Evolutionary conservation across 1,140 invertebrate species (phyloP).

Genomic region (Cephus cinctus): DNA sequence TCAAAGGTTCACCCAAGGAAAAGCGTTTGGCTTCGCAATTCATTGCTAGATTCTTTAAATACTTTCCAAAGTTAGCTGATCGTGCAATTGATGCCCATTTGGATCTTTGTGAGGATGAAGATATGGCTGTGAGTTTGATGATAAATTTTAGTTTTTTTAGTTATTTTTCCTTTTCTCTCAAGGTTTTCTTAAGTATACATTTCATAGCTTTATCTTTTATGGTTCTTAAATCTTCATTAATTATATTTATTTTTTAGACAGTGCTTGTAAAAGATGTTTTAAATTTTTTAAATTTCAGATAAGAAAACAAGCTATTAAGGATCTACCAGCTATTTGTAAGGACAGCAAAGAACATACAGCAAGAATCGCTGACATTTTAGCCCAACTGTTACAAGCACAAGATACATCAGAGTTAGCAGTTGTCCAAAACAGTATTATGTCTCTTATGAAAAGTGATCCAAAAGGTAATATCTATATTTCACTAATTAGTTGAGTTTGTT

Average conservation of each 20-base stretch:
- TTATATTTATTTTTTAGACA: background rate
- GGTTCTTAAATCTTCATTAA: background rate
- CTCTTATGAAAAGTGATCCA: slow-evolving; percentile 64
- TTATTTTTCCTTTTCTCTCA: slow-evolving; percentile 12
- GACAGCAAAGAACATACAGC: slow-evolving; percentile 79
- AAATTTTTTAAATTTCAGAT: slow-evolving; percentile 63
- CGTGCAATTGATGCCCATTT: slow-evolving; percentile 89
- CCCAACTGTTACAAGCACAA: slow-evolving; percentile 85
- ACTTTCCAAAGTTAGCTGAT: slow-evolving; percentile 82
- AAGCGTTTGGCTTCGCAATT: slow-evolving; percentile 93
- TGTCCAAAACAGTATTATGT: slow-evolving; percentile 71
- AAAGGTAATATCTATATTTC: slow-evolving; percentile 52
- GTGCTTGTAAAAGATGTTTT: background rate
- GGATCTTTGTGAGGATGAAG: slow-evolving; percentile 95
- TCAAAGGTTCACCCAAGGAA: slow-evolving; percentile 83
- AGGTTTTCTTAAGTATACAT: slow-evolving; percentile 1
- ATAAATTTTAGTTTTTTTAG: slow-evolving; percentile 13
- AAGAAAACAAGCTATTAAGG: slow-evolving; percentile 93
- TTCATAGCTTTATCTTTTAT: background rate
- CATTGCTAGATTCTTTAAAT: slow-evolving; percentile 91
- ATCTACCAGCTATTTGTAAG: slow-evolving; percentile 85
- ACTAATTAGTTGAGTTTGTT: background rate
- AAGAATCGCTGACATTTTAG: slow-evolving; percentile 89
- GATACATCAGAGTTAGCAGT: slow-evolving; percentile 77
- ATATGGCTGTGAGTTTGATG: slow-evolving; percentile 73